phyloP scores from a whole-genome alignment of 2,888 invertebrate genomes.

The Dryocosmus kuriphilus region DNA sequence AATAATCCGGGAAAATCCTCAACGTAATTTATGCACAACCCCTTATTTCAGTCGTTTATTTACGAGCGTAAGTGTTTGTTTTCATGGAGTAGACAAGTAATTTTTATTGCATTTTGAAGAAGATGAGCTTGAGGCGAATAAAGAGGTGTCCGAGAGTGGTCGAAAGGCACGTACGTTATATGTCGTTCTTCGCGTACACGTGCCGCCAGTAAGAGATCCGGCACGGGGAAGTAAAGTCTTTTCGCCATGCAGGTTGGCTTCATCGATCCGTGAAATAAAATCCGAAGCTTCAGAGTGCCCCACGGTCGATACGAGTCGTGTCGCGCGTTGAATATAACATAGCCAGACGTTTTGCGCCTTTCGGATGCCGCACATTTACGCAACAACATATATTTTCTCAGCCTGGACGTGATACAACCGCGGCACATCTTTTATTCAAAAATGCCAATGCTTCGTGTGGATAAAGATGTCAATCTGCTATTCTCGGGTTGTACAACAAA shows the following conservation, averaged over 20 bases:
- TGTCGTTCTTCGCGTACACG: no score
- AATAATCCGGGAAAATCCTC: no score
- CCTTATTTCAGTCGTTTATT: background rate
- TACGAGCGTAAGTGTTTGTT: background rate
- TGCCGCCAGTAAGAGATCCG: background rate
- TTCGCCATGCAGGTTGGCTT: conserved; percentile 11
- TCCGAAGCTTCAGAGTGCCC: background rate
- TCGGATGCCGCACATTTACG: conserved; percentile 31
- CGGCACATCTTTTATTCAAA: conserved; percentile 51
- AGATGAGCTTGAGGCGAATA: background rate
- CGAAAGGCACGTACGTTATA: no score
- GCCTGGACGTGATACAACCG: conserved; percentile 4
- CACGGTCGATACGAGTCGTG: conserved; percentile 20
- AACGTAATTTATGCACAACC: no score
- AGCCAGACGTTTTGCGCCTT: conserved; percentile 22
- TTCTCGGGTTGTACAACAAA: background rate
- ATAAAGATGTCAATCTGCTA: conserved; percentile 44
- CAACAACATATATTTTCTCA: conserved; percentile 38
- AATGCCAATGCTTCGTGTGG: conserved; percentile 19
- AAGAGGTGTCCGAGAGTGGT: background rate
- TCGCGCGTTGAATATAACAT: conserved; percentile 32
- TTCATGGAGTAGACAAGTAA: background rate
- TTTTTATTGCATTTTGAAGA: background rate
- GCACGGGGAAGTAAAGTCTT: background rate
- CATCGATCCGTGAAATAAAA: background rate